phyloP scores from a whole-genome alignment of 2,113 vertebrate genomes.

The Myrmecophaga tridactyla region DNA sequence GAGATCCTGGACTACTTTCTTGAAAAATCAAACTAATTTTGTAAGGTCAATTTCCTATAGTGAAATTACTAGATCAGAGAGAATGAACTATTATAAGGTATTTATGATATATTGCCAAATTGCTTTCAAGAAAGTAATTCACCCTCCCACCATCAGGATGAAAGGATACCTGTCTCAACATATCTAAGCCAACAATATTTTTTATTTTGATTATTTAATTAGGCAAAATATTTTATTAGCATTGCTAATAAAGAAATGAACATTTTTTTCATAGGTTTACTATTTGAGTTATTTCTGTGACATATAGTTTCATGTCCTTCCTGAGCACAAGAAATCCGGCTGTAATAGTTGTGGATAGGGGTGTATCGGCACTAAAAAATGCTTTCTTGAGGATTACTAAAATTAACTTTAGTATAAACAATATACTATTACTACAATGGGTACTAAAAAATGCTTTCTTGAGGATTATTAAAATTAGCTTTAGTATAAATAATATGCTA shows the following conservation, averaged over 20 bases:
- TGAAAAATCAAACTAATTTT: constrained; percentile 21
- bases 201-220: neutral
- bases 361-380: neutral
- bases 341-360: neutral
- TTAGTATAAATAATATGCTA: neutral
- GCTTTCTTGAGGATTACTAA: neutral
- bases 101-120: neutral
- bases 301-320: neutral
- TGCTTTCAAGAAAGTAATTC: constrained; percentile 42
- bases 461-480: neutral
- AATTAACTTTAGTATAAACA: neutral
- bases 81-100: neutral
- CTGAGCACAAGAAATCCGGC: neutral
- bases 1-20: constrained; percentile 19
- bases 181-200: neutral
- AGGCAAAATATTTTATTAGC: neutral
- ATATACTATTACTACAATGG: neutral
- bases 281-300: constrained; percentile 15
- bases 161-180: neutral
- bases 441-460: neutral
- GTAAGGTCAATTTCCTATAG: neutral
- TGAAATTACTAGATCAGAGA: neutral
- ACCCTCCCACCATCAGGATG: neutral
- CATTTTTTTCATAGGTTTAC: neutral
- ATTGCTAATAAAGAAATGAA: neutral